A percentile compares a stretch with the other conserved stretches of the same genome.
Conservation (phyloP, 23 tunicate species). For the Trididemnum clinides region DNA sequence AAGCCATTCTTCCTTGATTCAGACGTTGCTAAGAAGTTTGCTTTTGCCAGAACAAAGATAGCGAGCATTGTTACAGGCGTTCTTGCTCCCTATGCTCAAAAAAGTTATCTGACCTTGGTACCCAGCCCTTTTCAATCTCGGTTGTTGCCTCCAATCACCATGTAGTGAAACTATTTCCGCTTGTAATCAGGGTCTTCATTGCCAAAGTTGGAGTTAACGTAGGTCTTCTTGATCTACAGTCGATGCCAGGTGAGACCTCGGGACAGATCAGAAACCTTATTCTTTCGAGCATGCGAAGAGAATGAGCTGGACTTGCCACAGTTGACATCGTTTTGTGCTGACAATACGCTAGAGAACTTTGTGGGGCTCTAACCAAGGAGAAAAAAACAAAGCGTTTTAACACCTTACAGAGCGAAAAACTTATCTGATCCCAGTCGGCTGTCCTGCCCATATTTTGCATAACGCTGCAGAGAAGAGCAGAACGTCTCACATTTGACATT, state of each 20-base stretch:
- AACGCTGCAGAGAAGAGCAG: constrained; percentile 35
- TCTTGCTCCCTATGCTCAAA: constrained; percentile 58
- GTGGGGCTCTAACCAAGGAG: constrained; percentile 48
- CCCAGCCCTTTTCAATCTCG: constrained; percentile 35
- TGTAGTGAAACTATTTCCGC: constrained; percentile 40
- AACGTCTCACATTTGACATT: constrained; percentile 15
- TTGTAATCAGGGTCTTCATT: constrained; percentile 56
- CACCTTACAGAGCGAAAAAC: constrained; percentile 34
- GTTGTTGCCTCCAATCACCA: constrained; percentile 42
- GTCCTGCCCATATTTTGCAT: constrained; percentile 32
- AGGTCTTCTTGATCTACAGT: constrained; percentile 59
- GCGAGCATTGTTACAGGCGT: constrained; percentile 47
- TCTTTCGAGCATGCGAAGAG: constrained; percentile 30
- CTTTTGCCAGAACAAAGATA: constrained; percentile 37
- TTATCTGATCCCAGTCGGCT: constrained; percentile 34
- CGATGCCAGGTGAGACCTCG: constrained; percentile 72
- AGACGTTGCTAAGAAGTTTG: constrained; percentile 38
- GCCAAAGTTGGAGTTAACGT: constrained; percentile 55
- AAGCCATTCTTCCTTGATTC: constrained; percentile 33
- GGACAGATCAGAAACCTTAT: constrained; percentile 40
- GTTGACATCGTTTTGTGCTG: constrained; percentile 46
- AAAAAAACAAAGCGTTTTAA: constrained; percentile 33
- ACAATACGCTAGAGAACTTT: constrained; percentile 58
- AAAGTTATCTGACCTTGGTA: constrained; percentile 39
- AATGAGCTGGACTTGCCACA: constrained; percentile 30